These are phyloP conservation scores for Neria commutata DNA, from an alignment of 2,888 invertebrate genomes.

Conservation along the genomic window DNA sequence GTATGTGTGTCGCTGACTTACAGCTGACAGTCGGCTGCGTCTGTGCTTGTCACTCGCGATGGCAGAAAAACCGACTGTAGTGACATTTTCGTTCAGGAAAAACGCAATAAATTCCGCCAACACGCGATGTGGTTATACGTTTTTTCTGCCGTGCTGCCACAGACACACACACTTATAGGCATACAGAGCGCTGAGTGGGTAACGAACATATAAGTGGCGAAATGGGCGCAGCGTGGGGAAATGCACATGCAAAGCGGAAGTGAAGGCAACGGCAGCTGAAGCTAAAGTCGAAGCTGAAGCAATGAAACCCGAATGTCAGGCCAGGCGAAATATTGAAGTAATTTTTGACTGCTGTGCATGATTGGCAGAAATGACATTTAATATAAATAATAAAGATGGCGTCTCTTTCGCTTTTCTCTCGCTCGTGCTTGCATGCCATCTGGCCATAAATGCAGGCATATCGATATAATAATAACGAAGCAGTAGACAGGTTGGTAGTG, in stretches of 20 bases:
- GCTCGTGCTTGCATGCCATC: too few species aligned
- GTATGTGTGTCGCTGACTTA: too few species aligned
- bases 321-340: slow-evolving; percentile 6
- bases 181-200: too few species aligned
- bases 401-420: too few species aligned
- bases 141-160: too few species aligned
- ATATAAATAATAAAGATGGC: slow-evolving; percentile 19
- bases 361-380: slow-evolving; percentile 25
- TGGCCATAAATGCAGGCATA: slow-evolving; percentile 10
- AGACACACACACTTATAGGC: too few species aligned
- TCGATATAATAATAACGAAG: slow-evolving; percentile 9
- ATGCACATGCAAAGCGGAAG: neutral
- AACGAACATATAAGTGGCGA: neutral
- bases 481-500: too few species aligned
- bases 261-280: neutral
- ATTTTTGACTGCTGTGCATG: slow-evolving; percentile 11
- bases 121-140: neutral
- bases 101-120: neutral
- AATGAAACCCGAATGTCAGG: neutral
- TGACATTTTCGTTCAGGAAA: neutral
- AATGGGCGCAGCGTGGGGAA: neutral
- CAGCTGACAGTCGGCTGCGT: neutral
- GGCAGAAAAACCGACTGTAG: neutral
- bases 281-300: neutral
- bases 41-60: neutral